Conservation (phyloP, 2,888 invertebrate species). For the Labia minor region DNA sequence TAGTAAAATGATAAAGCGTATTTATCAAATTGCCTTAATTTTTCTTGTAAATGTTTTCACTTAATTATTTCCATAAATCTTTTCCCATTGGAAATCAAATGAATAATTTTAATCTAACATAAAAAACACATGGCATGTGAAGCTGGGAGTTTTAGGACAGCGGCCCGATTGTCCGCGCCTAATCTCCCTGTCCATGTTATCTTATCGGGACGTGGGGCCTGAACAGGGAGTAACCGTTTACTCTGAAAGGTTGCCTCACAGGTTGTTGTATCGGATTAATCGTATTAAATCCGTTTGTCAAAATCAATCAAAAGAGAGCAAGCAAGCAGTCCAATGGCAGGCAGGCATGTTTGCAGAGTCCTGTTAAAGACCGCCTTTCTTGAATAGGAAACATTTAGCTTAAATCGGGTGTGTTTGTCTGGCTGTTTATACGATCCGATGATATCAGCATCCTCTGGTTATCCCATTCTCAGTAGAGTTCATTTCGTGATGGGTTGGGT, state of each 20-base stretch:
- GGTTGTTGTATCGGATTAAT: not conserved
- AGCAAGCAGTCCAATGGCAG: not conserved
- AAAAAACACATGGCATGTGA: too few species aligned
- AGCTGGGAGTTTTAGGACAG: not conserved
- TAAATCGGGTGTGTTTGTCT: not conserved
- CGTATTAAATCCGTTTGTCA: conserved; percentile 4
- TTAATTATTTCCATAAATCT: too few species aligned
- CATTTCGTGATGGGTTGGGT: not conserved
- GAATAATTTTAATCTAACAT: too few species aligned
- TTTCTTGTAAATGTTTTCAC: too few species aligned
- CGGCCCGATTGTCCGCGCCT: not conserved
- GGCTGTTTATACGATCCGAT: not conserved
- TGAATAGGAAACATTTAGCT: not conserved
- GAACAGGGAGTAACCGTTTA: not conserved
- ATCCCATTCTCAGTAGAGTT: not conserved
- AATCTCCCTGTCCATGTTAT: not conserved
- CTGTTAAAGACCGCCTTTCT: not conserved
- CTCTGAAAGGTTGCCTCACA: not conserved
- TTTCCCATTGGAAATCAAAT: too few species aligned
- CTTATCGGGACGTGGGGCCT: not conserved
- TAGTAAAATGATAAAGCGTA: too few species aligned
- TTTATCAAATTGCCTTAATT: too few species aligned
- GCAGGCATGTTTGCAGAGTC: not conserved
- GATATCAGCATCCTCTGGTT: not conserved
- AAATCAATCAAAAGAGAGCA: not conserved